Evolutionary conservation across 1,140 invertebrate genomes (phyloP), one percentile per base, ranked within the genome.

Genomic region (Dolichoris vasculosae): DNA sequence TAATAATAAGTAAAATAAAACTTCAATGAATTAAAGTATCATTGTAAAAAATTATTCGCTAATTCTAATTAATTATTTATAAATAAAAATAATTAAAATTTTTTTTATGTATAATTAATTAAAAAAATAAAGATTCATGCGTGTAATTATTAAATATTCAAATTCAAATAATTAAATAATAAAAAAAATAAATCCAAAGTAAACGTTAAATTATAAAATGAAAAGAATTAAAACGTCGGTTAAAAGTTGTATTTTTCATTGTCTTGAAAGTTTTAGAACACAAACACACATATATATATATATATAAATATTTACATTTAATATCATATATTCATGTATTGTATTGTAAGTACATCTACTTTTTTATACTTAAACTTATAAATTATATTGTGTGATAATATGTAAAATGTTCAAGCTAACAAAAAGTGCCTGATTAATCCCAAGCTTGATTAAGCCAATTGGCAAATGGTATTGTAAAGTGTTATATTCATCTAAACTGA

Each of bases 341-440:
- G 20, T 55, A 84, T 78, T 35, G 38, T 79, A 59, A 77, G 76
- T 77, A 84, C 30, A 32, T 40, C 73, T 84, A 84, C 55, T 80
- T 84, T 59, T 84, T 84, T 84, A 84, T 84, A 84, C 59, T 35
- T 78, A 55, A 13, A 40, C 73, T 2, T 78, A 40, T 48, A 43
- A 23, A 59, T 73, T 80, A 51, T 38, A 35, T 30, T 55, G 59
- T 84, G 63, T 78, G n/a, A 51, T 51, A 40, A 79, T 32, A 9
- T 78, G 30, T 23, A 69, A 79, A n/a, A 55, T 76, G 48, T n/a
- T 48, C 1, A 38, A 79, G 17, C 32, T 79, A 75, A 75, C n/a
- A 80, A 40, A 73, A 84, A 85, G 84, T 85, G 84, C 84, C 84
- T 85, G 84, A 81, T 81, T 85, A 81, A 73, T 81, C 55, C n/a